Conservation (phyloP, 2,113 vertebrate species). For the Scartelaos histophorus region DNA sequence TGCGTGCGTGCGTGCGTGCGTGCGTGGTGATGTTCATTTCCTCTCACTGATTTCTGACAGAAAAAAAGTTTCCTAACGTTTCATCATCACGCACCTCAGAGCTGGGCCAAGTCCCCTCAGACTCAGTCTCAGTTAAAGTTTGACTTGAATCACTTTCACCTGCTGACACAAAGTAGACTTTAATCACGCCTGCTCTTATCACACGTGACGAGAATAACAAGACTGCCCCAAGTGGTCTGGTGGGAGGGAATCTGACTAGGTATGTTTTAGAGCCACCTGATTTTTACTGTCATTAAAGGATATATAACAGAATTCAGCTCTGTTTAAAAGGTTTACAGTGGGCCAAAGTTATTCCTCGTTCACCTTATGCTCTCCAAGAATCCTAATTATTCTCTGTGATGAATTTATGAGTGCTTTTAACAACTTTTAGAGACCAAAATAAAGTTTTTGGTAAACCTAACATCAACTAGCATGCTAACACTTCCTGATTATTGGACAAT, state of each 20-base stretch:
- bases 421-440: too few relatives aligned
- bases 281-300: too few relatives aligned
- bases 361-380: too few relatives aligned
- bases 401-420: too few relatives aligned
- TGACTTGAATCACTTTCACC: constrained; percentile 2
- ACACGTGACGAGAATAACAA: constrained; percentile 3
- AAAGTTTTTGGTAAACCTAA: too few relatives aligned
- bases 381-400: too few relatives aligned
- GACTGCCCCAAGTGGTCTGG: neutral
- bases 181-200: neutral
- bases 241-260: neutral
- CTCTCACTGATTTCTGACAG: neutral
- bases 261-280: neutral
- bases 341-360: too few relatives aligned
- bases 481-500: too few relatives aligned
- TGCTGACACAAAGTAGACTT: constrained; percentile 3
- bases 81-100: constrained; percentile 19
- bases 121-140: neutral
- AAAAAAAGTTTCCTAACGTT: constrained; percentile 24
- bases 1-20: neutral
- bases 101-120: neutral
- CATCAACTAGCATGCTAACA: too few relatives aligned
- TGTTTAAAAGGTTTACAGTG: too few relatives aligned
- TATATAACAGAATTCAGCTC: too few relatives aligned
- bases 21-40: neutral